These are phyloP conservation scores for Eupithecia exiguata DNA, from an alignment of 2,888 invertebrate genomes.

Conservation along the genomic window DNA sequence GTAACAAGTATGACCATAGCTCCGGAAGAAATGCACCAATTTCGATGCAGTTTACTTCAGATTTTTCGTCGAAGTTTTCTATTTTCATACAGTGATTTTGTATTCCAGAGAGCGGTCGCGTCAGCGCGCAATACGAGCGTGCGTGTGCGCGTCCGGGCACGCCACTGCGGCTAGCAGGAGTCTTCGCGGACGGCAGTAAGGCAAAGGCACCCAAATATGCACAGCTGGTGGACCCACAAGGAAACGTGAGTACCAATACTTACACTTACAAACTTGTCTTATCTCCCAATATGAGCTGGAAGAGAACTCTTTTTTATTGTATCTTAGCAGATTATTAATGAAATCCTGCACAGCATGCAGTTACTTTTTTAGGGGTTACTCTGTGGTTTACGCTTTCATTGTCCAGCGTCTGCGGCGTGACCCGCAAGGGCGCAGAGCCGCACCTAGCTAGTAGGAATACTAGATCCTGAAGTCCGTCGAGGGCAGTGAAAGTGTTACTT, in stretches of 20 bases:
- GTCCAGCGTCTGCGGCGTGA: too few relatives aligned
- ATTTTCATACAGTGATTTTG: not conserved
- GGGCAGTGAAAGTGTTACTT: too few relatives aligned
- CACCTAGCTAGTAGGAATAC: too few relatives aligned
- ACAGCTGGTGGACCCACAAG: conserved; percentile 88
- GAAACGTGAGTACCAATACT: conserved; percentile 82
- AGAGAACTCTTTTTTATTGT: too few relatives aligned
- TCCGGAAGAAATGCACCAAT: not conserved
- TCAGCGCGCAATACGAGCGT: conserved; percentile 85
- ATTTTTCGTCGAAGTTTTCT: not conserved
- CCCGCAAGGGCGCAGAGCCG: too few relatives aligned
- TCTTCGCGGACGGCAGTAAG: conserved; percentile 88
- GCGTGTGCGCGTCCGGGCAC: conserved; percentile 89
- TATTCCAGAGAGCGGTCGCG: conserved; percentile 66
- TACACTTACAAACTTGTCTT: not conserved
- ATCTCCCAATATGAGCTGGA: too few relatives aligned
- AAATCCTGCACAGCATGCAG: too few relatives aligned
- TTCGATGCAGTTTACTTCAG: not conserved
- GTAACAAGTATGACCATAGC: too few relatives aligned
- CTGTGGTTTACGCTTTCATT: too few relatives aligned
- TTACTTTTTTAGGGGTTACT: too few relatives aligned
- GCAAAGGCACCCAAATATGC: conserved; percentile 86
- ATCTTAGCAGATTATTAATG: too few relatives aligned
- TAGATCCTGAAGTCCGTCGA: too few relatives aligned
- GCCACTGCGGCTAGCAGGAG: conserved; percentile 88